Base-by-base conservation (phyloP, 2,113 vertebrate genomes). In the Caranx ignobilis region DNA sequence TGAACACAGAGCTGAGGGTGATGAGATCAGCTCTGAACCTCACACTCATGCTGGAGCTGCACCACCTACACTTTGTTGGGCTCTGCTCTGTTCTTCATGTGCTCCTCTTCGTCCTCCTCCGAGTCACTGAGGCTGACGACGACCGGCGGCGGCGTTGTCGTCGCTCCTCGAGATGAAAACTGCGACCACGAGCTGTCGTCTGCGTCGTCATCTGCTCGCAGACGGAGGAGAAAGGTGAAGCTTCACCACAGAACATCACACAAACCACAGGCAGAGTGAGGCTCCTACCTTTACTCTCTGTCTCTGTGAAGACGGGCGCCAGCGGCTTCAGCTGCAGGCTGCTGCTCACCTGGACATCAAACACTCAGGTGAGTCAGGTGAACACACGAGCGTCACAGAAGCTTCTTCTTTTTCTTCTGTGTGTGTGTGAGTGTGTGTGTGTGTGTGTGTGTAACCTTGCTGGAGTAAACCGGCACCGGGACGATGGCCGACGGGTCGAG, bases 401-500 rank as follows among this genome's bases (percentile, higher is more conserved):
- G 11, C 56, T 16, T 11, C 9, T 16, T 26, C 26, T 26, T 26
- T 26, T 26, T 26, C 26, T 26, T 26, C 26, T 26, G 26, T 26
- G 26, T 26, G 26, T 26, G 26, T 26, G 26, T 26, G 26, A 1
- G 26, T 26, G 26, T 26, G 26, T 26, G 26, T 1, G 26, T 26
- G 26, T 26, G 26, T 26, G 26, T 26, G 26, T 26, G 26, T 26
- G 26, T 26, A 26, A 93, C 94, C 93, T 95, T 91, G 83, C 84
- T 94, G 65, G 94, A 93, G 89, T 95, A 96, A 12, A 96, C 77
- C 0, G 94, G 92, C 2, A 94, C 95, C 0, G 93, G 77, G 11
- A 87, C 67, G 19, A 95, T 68, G 0, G 90, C 79, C 0, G 94
- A 88, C 0, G 93, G 86, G 79, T 95, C 91, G 4, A 95, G 89